These are phyloP conservation scores for Prietella phreatophila DNA, from an alignment of 2,113 vertebrate genomes.

Conservation along the genomic window DNA sequence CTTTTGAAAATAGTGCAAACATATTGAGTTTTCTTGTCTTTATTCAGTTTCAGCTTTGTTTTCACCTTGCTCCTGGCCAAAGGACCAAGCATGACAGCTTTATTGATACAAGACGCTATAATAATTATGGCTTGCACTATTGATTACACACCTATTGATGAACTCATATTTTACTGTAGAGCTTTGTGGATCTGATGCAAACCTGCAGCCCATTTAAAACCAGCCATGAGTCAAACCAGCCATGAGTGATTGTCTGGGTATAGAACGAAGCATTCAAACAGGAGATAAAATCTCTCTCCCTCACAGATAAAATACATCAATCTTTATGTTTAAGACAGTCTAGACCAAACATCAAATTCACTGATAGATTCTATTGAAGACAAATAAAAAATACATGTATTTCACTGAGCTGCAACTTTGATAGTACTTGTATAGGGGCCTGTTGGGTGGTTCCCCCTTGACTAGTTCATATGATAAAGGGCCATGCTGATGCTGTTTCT, in stretches of 20 bases:
- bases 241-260: background rate
- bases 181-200: conserved; percentile 64
- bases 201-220: conserved; percentile 23
- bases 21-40: background rate
- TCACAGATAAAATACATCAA: conserved; percentile 36
- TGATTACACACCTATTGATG: conserved; percentile 74
- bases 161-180: conserved; percentile 78
- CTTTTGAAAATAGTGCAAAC: conserved; percentile 17
- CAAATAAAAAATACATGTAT: conserved; percentile 49
- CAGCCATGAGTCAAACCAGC: too few species aligned
- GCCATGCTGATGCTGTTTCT: conserved; percentile 69
- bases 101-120: conserved; percentile 74
- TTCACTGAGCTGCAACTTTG: conserved; percentile 30
- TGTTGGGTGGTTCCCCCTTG: conserved; percentile 47
- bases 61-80: conserved; percentile 59
- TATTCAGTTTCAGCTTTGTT: conserved; percentile 48
- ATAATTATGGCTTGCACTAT: conserved; percentile 76
- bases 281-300: conserved; percentile 41
- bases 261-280: conserved; percentile 18
- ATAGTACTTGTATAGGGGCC: conserved; percentile 18
- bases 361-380: conserved; percentile 64
- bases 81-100: conserved; percentile 68
- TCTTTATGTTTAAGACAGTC: conserved; percentile 18
- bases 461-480: conserved; percentile 64
- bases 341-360: conserved; percentile 39